Base-by-base conservation (phyloP, 2,888 invertebrate genomes). In the Eucera pruinosa region DNA sequence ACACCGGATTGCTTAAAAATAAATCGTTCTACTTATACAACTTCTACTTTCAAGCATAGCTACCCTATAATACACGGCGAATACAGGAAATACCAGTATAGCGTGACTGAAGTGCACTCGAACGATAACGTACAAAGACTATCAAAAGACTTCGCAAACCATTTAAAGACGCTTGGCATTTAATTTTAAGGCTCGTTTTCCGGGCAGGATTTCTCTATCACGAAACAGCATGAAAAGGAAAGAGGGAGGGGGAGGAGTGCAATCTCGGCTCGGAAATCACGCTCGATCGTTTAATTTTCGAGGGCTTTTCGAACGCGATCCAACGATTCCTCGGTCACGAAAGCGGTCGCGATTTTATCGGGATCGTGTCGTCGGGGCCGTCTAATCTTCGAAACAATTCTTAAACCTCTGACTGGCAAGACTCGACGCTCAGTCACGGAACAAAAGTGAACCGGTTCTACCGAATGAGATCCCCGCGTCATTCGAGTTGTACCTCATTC, bases 381-480 rank as follows among this genome's bases (percentile, higher is more conserved):
- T 18, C 58, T 72, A 72, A 72, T 72, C 67, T 68, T 54, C 58
- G 72, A 54, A 60, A 68, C 58, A 68, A 68, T 72, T 68, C 60
- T 39, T 33, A 68, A 68, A 58, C 33, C 7, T 33, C 7, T 7
- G 33, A n/a, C n/a, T n/a, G n/a, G n/a, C n/a, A n/a, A n/a, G n/a
- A n/a, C n/a, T n/a, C n/a, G n/a, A n/a, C n/a, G n/a, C n/a, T n/a
- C n/a, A n/a, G n/a, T n/a, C n/a, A n/a, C n/a, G n/a, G n/a, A n/a
- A n/a, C n/a, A n/a, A n/a, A n/a, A n/a, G n/a, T n/a, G n/a, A n/a
- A n/a, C n/a, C n/a, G n/a, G n/a, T n/a, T n/a, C n/a, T n/a, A n/a
- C n/a, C n/a, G n/a, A n/a, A n/a, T n/a, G n/a, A n/a, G n/a, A n/a
- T n/a, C n/a, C n/a, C n/a, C n/a, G n/a, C n/a, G n/a, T n/a, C n/a